Conservation (phyloP, 2,797 vertebrate species). For the Distichodus sexfasciatus region DNA sequence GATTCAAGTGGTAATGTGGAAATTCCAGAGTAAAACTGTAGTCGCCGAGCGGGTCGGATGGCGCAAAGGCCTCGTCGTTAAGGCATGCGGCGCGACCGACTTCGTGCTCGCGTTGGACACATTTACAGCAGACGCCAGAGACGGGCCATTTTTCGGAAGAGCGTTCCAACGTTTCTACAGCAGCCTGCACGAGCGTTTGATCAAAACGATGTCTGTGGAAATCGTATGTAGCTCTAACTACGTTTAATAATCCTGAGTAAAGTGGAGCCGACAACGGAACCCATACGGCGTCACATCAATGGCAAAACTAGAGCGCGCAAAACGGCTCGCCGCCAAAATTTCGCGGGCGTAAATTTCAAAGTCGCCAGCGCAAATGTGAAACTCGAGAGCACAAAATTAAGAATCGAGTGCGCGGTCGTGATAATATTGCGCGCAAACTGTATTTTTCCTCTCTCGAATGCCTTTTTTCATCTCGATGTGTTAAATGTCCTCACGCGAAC, state of each 20-base stretch:
- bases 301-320: no score
- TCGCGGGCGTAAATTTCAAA: no score
- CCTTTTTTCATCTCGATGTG: no score
- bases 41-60: not conserved
- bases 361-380: no score
- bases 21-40: not conserved
- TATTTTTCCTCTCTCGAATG: no score
- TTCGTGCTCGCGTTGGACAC: not conserved
- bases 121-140: not conserved
- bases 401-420: no score
- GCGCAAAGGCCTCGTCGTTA: not conserved
- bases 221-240: not conserved
- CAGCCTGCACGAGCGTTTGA: not conserved
- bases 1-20: constrained; percentile 40
- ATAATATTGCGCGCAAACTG: no score
- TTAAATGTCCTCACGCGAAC: no score
- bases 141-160: not conserved
- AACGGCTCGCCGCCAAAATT: no score
- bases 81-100: not conserved
- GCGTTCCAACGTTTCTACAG: not conserved
- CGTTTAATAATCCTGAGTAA: not conserved
- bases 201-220: no score
- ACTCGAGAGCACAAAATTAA: no score
- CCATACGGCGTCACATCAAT: not conserved
- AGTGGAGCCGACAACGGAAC: not conserved